Base-by-base conservation (phyloP, 2,888 invertebrate genomes). In the Plemyria rubiginata region DNA sequence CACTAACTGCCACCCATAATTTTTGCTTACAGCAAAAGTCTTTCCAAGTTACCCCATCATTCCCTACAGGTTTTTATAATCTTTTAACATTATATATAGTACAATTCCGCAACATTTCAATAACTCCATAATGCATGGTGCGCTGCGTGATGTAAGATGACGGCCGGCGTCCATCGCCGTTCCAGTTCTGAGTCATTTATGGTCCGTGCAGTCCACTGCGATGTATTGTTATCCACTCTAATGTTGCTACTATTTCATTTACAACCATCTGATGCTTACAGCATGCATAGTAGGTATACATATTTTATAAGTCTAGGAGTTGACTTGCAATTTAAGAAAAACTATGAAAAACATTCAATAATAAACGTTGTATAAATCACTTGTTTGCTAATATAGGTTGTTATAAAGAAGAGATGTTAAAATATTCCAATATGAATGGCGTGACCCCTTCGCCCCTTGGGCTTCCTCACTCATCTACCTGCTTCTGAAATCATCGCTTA, bases 111-210 rank as follows among this genome's bases (percentile, higher is more conserved):
- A 9, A 16, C 32, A 69, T 69, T 69, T 65, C 55, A 71, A 69
- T 71, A 69, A 62, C 54, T 71, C 59, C 66, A 71, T 69, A 62
- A 68, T 69, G 66, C 65, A 71, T 69, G 69, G 52, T 51, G 53
- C 50, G 15, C 45, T 40, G 61, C 54, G 48, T 63, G 65, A 62
- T 60, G 64, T 41, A 58, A 63, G 38, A 55, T 63, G 54, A 61
- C 59, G 48, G 60, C n/a, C 48, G 45, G 1, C 40, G n/a, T 46
- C 38, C 61, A 51, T 55, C 40, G 41, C 38, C 38, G 55, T 54
- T 59, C 55, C 40, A 54, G 41, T 52, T 43, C 55, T 60, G 65
- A 63, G 54, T 58, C 60, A 62, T 62, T 54, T 57, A 65, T 61
- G 58, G 48, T 49, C 40, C 48, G 5, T 48, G 28, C 4, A 32